phyloP scores from a whole-genome alignment of 2,797 vertebrate genomes.

The Adrianichthys oophorus region DNA sequence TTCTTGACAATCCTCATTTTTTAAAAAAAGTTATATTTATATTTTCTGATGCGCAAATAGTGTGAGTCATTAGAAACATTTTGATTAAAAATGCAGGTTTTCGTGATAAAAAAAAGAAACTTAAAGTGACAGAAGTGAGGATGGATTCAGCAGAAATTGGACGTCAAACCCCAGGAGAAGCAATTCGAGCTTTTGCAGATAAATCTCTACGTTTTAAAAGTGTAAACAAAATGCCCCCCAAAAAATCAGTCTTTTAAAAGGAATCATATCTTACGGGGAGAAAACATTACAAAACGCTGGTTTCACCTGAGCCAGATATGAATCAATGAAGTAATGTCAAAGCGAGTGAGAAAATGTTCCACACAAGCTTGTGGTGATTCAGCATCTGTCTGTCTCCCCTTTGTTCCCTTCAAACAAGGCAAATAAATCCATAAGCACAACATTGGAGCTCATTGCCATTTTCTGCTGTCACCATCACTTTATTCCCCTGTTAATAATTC shows the following conservation, averaged over 20 bases:
- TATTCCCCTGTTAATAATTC: constrained; percentile 68
- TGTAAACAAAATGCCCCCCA: constrained; percentile 1
- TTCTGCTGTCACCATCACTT: constrained; percentile 74
- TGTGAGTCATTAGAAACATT: too few relatives aligned
- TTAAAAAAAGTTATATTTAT: too few relatives aligned
- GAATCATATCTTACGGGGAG: neutral
- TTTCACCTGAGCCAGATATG: constrained; percentile 21
- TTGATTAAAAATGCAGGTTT: neutral
- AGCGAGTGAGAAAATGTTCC: constrained; percentile 40
- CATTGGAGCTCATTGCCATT: constrained; percentile 56
- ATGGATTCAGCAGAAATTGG: neutral
- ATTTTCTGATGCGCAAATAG: too few relatives aligned
- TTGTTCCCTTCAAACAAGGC: constrained; percentile 12
- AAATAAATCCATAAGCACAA: constrained; percentile 65
- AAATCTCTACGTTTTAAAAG: constrained; percentile 9
- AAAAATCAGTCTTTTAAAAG: neutral
- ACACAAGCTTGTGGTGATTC: constrained; percentile 18
- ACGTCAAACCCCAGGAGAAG: neutral
- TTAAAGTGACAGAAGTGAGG: neutral
- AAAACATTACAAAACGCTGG: constrained; percentile 24
- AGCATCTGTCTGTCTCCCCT: constrained; percentile 28
- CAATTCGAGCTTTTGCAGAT: constrained; percentile 9
- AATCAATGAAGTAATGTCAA: constrained; percentile 21
- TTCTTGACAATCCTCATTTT: too few relatives aligned
- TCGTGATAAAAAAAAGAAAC: constrained; percentile 9